Conservation (phyloP, 2,888 invertebrate species). For the Ormyrus labotus region DNA sequence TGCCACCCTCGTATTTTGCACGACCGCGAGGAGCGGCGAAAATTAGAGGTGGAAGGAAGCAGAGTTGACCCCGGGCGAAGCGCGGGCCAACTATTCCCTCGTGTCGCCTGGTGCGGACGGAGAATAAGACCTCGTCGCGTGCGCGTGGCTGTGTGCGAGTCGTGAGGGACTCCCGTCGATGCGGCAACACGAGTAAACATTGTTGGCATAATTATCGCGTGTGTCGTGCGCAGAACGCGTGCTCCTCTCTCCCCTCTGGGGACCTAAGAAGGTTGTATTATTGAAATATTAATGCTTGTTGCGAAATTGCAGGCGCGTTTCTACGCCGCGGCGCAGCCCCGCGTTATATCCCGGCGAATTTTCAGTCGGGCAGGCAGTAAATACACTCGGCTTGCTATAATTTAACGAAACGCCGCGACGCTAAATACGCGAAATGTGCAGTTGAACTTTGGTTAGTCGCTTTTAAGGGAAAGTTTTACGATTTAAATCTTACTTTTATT, state of each 20-base stretch:
- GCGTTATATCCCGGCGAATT: too few relatives aligned
- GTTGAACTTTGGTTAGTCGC: too few relatives aligned
- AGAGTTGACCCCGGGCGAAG: conserved; percentile 26
- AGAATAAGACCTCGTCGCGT: too few relatives aligned
- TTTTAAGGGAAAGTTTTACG: too few relatives aligned
- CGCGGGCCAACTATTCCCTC: conserved; percentile 31
- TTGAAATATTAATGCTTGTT: conserved; percentile 34
- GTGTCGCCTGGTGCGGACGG: background rate
- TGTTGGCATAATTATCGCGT: conserved; percentile 38
- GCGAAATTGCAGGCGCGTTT: too few relatives aligned
- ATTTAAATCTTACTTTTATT: too few relatives aligned
- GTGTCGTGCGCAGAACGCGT: conserved; percentile 9
- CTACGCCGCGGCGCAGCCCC: too few relatives aligned
- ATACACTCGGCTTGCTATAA: too few relatives aligned
- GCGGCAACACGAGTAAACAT: conserved; percentile 26
- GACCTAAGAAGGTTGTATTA: background rate
- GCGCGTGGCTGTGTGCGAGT: too few relatives aligned
- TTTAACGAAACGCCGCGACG: too few relatives aligned
- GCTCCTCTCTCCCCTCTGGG: background rate
- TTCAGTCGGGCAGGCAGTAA: too few relatives aligned
- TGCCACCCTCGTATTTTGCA: conserved; percentile 10
- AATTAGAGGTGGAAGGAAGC: background rate
- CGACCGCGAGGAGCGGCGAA: background rate
- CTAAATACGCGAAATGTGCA: too few relatives aligned
- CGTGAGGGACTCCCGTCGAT: background rate